Percentiles rank a stretch among this genome's conserved stretches.
phyloP scores from a whole-genome alignment of 2,888 invertebrate species.

The Diachrysia chrysitis region DNA sequence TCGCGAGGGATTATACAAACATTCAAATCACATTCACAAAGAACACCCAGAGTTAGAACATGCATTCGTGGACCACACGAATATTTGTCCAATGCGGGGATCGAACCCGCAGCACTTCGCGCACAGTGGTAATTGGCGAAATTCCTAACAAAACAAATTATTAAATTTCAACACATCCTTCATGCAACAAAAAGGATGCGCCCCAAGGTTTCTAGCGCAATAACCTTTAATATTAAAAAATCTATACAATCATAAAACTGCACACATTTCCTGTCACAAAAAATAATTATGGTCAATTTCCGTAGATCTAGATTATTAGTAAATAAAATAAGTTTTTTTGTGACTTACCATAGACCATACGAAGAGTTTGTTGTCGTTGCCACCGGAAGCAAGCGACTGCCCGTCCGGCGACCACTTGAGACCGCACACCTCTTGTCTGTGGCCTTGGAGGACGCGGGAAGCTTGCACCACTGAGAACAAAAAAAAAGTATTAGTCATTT shows the following conservation, averaged over 20 bases:
- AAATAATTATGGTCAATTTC: slow-evolving; percentile 26
- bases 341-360: slow-evolving; percentile 94
- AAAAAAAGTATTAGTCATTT: slow-evolving; percentile 13
- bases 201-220: slow-evolving; percentile 1
- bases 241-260: slow-evolving; percentile 8
- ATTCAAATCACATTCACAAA: no score
- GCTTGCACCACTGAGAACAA: slow-evolving; percentile 90
- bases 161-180: background rate
- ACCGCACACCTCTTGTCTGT: slow-evolving; percentile 99
- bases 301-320: slow-evolving; percentile 11
- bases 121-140: no score
- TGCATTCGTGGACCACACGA: no score
- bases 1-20: no score
- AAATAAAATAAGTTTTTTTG: no score
- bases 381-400: slow-evolving; percentile 98
- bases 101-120: no score
- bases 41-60: no score
- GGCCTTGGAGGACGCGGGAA: slow-evolving; percentile 95
- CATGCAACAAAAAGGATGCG: background rate
- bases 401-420: slow-evolving; percentile 99
- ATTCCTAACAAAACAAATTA: no score
- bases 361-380: slow-evolving; percentile 98
- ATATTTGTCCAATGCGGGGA: no score
- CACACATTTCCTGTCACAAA: slow-evolving; percentile 18
- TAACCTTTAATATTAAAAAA: background rate